Conservation (phyloP, 2,888 invertebrate species). For the Drosophila cracens region DNA sequence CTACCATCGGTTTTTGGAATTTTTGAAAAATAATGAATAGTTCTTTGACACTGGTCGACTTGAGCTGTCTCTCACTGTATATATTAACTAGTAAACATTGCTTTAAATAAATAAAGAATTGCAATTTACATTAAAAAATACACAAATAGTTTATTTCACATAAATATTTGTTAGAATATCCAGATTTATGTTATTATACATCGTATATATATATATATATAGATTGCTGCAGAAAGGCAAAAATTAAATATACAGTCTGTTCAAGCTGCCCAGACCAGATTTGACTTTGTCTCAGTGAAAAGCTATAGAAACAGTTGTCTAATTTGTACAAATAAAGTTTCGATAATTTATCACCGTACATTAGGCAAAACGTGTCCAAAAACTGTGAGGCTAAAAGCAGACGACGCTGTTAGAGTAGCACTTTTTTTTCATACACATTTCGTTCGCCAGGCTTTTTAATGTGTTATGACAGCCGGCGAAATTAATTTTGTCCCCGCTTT, state of each 20-base stretch:
- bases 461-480: constrained; percentile 49
- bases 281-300: neutral
- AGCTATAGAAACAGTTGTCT: neutral
- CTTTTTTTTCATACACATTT: constrained; percentile 19
- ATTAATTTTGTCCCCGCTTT: constrained; percentile 51
- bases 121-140: neutral
- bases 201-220: neutral
- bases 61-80: too few relatives aligned
- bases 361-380: constrained; percentile 10
- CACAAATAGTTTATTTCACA: neutral
- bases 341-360: constrained; percentile 7
- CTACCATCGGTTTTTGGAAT: too few relatives aligned
- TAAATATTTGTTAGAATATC: neutral
- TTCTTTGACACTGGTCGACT: too few relatives aligned
- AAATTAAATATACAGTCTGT: neutral
- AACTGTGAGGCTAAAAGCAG: constrained; percentile 19
- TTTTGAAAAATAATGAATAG: too few relatives aligned
- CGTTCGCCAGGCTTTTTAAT: constrained; percentile 40
- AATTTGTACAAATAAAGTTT: constrained; percentile 9
- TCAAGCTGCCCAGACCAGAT: constrained; percentile 5
- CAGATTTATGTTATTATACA: neutral
- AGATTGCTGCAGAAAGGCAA: neutral
- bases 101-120: neutral
- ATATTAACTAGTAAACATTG: neutral
- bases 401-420: constrained; percentile 10